phyloP scores from a whole-genome alignment of 1,140 invertebrate genomes.

The Geopemphigus sp. region DNA sequence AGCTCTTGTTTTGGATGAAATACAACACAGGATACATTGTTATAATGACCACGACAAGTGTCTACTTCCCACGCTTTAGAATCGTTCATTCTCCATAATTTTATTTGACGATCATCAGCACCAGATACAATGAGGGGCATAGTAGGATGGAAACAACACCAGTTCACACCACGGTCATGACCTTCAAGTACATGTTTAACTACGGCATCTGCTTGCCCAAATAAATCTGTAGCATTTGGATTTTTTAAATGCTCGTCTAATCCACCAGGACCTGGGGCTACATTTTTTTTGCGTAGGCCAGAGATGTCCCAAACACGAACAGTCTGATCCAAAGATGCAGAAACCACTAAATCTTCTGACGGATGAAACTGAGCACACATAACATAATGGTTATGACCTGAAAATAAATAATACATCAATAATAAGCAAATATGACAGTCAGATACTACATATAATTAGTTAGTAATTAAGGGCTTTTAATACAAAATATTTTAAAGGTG shows the following conservation, averaged over 20 bases:
- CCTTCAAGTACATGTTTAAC: constrained; percentile 98
- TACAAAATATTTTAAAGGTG: too few species aligned
- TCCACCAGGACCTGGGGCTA: constrained; percentile 64
- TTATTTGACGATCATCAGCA: constrained; percentile 95
- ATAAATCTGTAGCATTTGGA: constrained; percentile 88
- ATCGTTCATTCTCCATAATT: constrained; percentile 99
- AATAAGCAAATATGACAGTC: neutral
- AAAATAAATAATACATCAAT: constrained; percentile 9
- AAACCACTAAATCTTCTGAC: constrained; percentile 93
- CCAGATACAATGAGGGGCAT: constrained; percentile 95
- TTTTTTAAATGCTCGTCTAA: constrained; percentile 86
- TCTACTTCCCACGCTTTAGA: constrained; percentile 99
- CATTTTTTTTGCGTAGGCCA: constrained; percentile 51
- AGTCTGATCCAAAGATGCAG: constrained; percentile 96
- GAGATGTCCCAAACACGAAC: constrained; percentile 99
- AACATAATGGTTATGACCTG: constrained; percentile 94
- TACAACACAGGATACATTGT: constrained; percentile 96
- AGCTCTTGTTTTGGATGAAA: constrained; percentile 97
- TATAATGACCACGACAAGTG: constrained; percentile 97
- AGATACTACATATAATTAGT: neutral
- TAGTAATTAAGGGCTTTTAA: neutral
- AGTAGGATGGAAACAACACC: constrained; percentile 94
- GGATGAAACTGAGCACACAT: constrained; percentile 99
- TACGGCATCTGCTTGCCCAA: constrained; percentile 94
- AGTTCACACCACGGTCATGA: constrained; percentile 96